Base-by-base conservation (phyloP, 2,797 vertebrate genomes). In the Acipenser transmontanus region DNA sequence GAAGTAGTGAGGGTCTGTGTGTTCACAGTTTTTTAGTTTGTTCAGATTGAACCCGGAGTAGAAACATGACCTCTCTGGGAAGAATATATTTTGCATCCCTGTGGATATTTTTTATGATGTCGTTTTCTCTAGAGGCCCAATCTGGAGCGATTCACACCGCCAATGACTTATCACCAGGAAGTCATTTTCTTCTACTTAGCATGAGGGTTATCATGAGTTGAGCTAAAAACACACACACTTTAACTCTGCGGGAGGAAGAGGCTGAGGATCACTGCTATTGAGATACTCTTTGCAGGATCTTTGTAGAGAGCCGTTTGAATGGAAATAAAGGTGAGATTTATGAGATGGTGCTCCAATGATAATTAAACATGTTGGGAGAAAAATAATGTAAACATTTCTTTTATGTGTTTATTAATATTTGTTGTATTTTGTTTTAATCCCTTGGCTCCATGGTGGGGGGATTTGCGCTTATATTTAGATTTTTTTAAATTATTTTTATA, bases 91-190 rank as follows among this genome's bases (percentile, higher is more conserved):
- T 34, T 34, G 34, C 34, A 10, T 59, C 2, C 64, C 64, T n/a
- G n/a, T 66, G 64, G 52, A 69, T 77, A 13, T 13, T 76, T 78
- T 78, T 64, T 50, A 6, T 69, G 49, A 76, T 73, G 80, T 76
- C 74, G 34, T 75, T 73, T 78, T 34, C 72, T 34, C 34, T 34
- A 34, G 34, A 34, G 68, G 73, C 80, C 79, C 76, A 77, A 67
- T 80, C 77, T 4, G 13, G 74, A 83, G 77, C 80, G 67, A 61
- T 78, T 84, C 78, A 79, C 80, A 77, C 80, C 81, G 71, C 71
- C 0, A 1, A 73, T 81, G 83, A 78, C 81, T 80, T 80, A 70
- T 67, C 77, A 76, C 80, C 54, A 0, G 75, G 74, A 71, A 72
- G 77, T 76, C 76, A 78, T 72, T 69, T 77, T 74, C 73, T 74